Percentiles rank a stretch among this genome's conserved stretches.
Conservation (phyloP, 2,888 invertebrate species). For the Hirtodrosophila duncani region DNA sequence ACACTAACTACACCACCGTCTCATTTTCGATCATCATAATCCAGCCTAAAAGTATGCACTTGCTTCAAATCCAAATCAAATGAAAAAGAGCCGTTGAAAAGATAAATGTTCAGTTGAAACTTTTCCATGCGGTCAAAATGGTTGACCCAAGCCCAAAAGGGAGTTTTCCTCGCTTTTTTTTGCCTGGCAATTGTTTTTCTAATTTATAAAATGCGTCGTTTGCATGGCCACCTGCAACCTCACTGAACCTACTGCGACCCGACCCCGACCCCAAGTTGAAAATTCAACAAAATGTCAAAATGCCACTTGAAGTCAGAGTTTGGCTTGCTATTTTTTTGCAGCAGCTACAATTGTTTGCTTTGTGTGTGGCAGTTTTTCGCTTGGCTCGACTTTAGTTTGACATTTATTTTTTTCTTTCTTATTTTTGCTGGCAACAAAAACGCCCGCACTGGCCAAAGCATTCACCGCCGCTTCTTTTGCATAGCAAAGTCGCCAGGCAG, state of each 20-base stretch:
- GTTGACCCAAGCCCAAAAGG: too few species aligned
- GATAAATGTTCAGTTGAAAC: too few species aligned
- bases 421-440: slow-evolving; percentile 24
- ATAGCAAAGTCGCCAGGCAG: slow-evolving; percentile 31
- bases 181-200: slow-evolving; percentile 33
- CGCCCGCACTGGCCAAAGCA: slow-evolving; percentile 24
- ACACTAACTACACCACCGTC: too few species aligned
- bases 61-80: too few species aligned
- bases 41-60: too few species aligned
- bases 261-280: slow-evolving; percentile 17
- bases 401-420: slow-evolving; percentile 1
- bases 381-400: slow-evolving; percentile 9
- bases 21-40: too few species aligned
- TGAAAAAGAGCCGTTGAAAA: too few species aligned
- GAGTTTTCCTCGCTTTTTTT: too few species aligned
- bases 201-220: slow-evolving; percentile 24
- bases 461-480: slow-evolving; percentile 29
- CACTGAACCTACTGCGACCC: background rate
- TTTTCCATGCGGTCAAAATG: too few species aligned
- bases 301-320: slow-evolving; percentile 39
- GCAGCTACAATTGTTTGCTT: slow-evolving; percentile 21
- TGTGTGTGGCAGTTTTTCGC: slow-evolving; percentile 30
- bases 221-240: too few species aligned
- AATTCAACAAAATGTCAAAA: slow-evolving; percentile 44
- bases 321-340: slow-evolving; percentile 18